Conservation (phyloP, 2,113 vertebrate species). For the Vombatus ursinus region DNA sequence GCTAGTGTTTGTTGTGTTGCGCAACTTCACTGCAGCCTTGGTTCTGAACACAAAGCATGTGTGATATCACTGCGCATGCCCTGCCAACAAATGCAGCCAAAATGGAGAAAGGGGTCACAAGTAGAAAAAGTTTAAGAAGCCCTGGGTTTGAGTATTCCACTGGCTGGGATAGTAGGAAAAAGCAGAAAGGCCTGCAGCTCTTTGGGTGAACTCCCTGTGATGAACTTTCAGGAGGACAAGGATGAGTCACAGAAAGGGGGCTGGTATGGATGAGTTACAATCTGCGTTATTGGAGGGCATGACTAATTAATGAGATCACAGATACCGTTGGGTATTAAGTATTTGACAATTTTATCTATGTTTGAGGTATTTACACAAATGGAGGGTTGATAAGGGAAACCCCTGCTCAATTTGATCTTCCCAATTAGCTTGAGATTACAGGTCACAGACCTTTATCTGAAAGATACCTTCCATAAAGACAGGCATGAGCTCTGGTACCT, state of each 20-base stretch:
- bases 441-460: too few species aligned
- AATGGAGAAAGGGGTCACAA: too few species aligned
- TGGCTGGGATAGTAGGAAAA: background rate
- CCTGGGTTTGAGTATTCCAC: too few species aligned
- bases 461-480: too few species aligned
- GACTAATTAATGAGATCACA: background rate
- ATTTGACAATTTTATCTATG: background rate
- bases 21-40: too few species aligned
- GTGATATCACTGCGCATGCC: too few species aligned
- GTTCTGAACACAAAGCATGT: too few species aligned
- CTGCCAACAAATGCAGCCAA: too few species aligned
- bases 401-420: background rate
- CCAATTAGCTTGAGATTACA: too few species aligned
- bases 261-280: background rate
- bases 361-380: background rate
- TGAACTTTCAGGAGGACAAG: background rate
- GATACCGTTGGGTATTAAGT: background rate
- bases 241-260: background rate
- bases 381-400: background rate
- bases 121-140: too few species aligned
- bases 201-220: background rate
- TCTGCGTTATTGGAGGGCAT: background rate
- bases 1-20: too few species aligned
- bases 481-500: too few species aligned
- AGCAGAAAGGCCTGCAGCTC: background rate